Base-by-base conservation (phyloP, 30 jellyfish, hydroid and myxozoan genomes). In the Turritopsis rubra region DNA sequence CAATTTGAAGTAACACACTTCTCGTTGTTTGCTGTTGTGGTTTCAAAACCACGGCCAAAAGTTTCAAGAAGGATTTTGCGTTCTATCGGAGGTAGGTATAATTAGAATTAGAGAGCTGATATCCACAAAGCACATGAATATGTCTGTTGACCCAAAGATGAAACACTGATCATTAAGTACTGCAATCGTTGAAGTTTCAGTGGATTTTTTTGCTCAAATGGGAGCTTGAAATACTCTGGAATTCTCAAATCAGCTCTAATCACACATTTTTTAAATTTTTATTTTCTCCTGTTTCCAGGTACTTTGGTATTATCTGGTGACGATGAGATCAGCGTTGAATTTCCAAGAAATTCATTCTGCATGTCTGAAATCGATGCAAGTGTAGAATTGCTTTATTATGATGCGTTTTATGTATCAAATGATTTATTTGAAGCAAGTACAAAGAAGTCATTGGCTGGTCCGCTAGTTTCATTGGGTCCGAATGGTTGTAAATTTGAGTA, bases 391-490 rank as follows among this genome's bases (percentile, higher is more conserved):
- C 77, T 91, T 75, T 91, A 81, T 80, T 85, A 78, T 79, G 96
- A 87, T 72, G 22, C 85, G 70, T 66, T 29, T n/a, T 91, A 91
- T 83, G 81, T 53, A 65, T 85, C 95, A 4, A 22, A 54, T 8
- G 81, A 84, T 26, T 24, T 53, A 9, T 18, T n/a, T 26, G 27
- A 74, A 0, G 0, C 53, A 29, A 72, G 65, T 19, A 41, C 5
- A 41, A 78, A 80, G 65, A 79, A 76, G 71, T 65, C 90, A 26
- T 29, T 84, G 18, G 98, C 95, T 18, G 54, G 89, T 20, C 98
- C 98, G 0, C 26, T 91, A 13, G 85, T 91, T 13, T 84, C 86
- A 0, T 87, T 91, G 21, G 96, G 96, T 54, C 98, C 98, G 0
- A 75, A 83, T 84, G 96, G 96, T 21, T 66, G 65, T 1, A 24